A percentile compares a stretch with the other conserved stretches of the same genome.
Conservation (phyloP, 2,888 invertebrate genomes). For the Taphrorychus bicolor region DNA sequence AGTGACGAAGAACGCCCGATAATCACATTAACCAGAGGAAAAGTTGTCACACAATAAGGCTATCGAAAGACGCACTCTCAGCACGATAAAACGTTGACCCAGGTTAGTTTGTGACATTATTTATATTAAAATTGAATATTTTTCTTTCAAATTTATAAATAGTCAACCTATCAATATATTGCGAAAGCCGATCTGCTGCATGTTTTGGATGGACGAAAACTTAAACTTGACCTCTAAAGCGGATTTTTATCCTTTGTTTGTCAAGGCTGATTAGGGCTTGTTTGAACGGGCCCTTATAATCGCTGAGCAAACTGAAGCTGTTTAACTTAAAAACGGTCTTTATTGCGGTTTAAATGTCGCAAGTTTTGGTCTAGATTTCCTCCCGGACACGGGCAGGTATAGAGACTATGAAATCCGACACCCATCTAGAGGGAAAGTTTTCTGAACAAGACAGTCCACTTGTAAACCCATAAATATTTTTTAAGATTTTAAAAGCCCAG, state of each 20-base stretch:
- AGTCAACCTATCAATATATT: slow-evolving; percentile 13
- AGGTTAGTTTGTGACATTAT: slow-evolving; percentile 34
- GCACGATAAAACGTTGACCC: slow-evolving; percentile 32
- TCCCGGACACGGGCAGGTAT: background rate
- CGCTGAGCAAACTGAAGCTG: background rate
- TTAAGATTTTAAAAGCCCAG: background rate
- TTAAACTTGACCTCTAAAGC: slow-evolving; percentile 28
- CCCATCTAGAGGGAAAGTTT: background rate
- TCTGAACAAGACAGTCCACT: slow-evolving; percentile 9
- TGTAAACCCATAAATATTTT: slow-evolving; percentile 28
- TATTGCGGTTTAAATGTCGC: slow-evolving; percentile 7
- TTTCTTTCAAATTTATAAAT: slow-evolving; percentile 18
- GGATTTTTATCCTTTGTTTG: background rate
- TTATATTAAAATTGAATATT: slow-evolving; percentile 15
- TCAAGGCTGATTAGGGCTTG: background rate
- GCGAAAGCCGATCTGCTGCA: slow-evolving; percentile 9
- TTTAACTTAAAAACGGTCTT: no score
- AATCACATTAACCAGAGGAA: background rate
- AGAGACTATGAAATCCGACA: background rate
- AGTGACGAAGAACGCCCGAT: no score
- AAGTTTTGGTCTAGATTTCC: background rate
- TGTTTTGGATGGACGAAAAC: slow-evolving; percentile 20
- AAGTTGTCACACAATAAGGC: background rate
- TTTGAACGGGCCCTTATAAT: slow-evolving; percentile 2
- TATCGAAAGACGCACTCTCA: background rate